Evolutionary conservation across 1,140 invertebrate genomes (phyloP).

Genomic region (Trissolcus basalis): DNA sequence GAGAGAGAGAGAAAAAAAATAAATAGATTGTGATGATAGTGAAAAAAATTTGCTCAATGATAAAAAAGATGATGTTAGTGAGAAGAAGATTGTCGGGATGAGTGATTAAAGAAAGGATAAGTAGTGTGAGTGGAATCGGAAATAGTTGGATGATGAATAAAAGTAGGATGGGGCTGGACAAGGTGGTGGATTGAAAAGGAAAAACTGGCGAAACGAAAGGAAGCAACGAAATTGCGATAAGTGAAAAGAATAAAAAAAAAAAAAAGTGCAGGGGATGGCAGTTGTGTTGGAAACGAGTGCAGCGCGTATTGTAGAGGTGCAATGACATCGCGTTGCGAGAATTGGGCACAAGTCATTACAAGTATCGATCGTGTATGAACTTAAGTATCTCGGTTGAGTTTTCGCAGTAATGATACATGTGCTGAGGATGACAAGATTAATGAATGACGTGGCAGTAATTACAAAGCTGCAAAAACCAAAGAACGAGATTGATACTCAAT

Average conservation of each 20-base stretch:
- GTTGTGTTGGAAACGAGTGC: conserved; percentile 5
- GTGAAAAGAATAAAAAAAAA: not conserved
- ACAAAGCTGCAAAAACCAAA: conserved; percentile 14
- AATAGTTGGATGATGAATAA: too few relatives aligned
- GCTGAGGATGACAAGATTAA: conserved; percentile 31
- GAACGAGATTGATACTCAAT: conserved; percentile 61
- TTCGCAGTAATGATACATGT: conserved; percentile 30
- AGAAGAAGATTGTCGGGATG: too few relatives aligned
- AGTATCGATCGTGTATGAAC: conserved; percentile 42
- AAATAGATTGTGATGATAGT: too few relatives aligned
- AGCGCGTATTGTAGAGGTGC: conserved; percentile 21
- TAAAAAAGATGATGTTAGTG: too few relatives aligned
- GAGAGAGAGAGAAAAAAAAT: too few relatives aligned
- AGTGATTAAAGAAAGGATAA: too few relatives aligned
- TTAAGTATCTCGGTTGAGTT: conserved; percentile 34
- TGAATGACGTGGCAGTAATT: conserved; percentile 25
- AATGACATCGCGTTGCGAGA: conserved; percentile 44
- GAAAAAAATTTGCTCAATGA: too few relatives aligned
- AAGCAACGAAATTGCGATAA: not conserved
- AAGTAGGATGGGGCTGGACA: too few relatives aligned
- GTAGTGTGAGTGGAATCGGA: too few relatives aligned
- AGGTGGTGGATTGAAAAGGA: too few relatives aligned
- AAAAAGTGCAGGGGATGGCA: not conserved
- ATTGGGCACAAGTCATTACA: conserved; percentile 40
- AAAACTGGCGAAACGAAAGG: too few relatives aligned